A percentile compares a stretch with the other conserved stretches of the same genome.
Evolutionary conservation across 2,888 invertebrate genomes (phyloP).

Genomic region (Plebejus anna): DNA sequence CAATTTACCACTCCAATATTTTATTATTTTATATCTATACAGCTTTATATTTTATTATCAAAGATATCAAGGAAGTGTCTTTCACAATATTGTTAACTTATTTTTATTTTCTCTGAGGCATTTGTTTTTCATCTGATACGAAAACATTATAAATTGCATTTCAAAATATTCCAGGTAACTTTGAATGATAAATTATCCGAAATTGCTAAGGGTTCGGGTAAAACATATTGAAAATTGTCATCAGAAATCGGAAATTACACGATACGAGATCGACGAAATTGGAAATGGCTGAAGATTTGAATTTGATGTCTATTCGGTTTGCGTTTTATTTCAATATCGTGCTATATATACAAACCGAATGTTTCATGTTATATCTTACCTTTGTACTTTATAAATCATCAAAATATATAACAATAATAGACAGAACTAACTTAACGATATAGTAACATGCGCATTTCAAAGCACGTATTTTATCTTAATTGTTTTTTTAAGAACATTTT

Average conservation of each 20-base stretch:
- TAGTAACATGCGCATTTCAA: too few species aligned
- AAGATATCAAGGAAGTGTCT: neutral
- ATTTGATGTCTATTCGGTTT: constrained; percentile 34
- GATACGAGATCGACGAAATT: constrained; percentile 57
- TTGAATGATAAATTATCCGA: constrained; percentile 29
- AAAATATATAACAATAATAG: too few species aligned
- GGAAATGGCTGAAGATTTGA: constrained; percentile 58
- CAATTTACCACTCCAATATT: neutral
- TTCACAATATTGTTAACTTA: neutral
- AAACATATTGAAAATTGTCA: constrained; percentile 54
- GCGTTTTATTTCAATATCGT: constrained; percentile 30
- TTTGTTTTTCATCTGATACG: neutral
- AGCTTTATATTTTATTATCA: neutral
- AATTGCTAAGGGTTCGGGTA: constrained; percentile 41
- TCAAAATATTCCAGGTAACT: constrained; percentile 9
- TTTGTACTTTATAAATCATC: neutral
- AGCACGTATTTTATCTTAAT: too few species aligned
- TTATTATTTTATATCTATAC: neutral
- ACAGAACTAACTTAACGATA: too few species aligned
- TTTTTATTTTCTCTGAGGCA: neutral
- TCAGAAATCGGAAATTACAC: constrained; percentile 59
- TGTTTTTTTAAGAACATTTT: neutral
- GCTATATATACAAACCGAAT: neutral
- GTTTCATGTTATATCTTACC: neutral
- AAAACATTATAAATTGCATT: constrained; percentile 11